Percentiles rank a stretch among this genome's conserved stretches.
phyloP scores from a whole-genome alignment of 2,113 vertebrate genomes.

The Actenoides lindsayi region DNA sequence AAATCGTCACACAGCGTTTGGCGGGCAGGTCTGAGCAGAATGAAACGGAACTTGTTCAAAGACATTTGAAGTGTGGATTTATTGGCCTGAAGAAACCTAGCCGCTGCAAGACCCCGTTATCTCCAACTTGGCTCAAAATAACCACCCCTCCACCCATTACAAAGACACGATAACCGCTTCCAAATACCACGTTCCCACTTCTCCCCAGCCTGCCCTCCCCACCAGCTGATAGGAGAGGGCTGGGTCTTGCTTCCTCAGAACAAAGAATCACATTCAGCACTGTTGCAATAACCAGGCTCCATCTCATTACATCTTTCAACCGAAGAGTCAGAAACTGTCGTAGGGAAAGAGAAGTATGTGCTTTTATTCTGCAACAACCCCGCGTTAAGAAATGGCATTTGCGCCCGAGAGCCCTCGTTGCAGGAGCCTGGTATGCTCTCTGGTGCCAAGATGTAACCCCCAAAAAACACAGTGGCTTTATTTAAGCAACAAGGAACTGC shows the following conservation, averaged over 20 bases:
- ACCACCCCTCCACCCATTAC: neutral
- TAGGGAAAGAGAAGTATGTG: neutral
- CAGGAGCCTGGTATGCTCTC: neutral
- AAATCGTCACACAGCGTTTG: neutral
- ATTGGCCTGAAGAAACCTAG: neutral
- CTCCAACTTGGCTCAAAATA: neutral
- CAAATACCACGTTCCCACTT: neutral
- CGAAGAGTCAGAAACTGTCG: neutral
- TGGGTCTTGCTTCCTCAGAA: neutral
- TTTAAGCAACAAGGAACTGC: conserved; percentile 33
- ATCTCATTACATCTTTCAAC: conserved; percentile 8
- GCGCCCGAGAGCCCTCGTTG: neutral
- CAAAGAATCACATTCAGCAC: conserved; percentile 59
- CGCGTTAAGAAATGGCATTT: neutral
- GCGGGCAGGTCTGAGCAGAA: neutral
- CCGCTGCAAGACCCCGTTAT: neutral
- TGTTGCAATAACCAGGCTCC: neutral
- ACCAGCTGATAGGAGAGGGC: neutral
- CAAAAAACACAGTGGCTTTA: conserved; percentile 21
- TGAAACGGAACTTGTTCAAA: neutral
- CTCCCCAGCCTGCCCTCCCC: neutral
- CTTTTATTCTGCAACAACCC: neutral
- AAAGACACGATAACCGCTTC: neutral
- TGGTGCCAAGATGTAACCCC: conserved; percentile 26
- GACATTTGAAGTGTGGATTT: neutral